Conservation (phyloP, 2,888 invertebrate species). For the Tryphoninae sp. region DNA sequence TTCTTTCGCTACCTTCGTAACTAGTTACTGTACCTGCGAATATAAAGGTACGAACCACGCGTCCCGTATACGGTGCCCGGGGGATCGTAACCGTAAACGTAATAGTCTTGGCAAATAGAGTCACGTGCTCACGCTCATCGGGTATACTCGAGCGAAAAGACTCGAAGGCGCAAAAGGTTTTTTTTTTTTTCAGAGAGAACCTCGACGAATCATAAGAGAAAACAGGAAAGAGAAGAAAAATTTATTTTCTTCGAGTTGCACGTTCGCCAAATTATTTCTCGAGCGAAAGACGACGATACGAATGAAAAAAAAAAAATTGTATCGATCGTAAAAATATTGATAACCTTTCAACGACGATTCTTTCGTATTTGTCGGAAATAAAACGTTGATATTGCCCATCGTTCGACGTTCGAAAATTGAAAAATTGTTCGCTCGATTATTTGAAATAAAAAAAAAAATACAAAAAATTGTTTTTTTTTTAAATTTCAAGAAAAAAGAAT, state of each 20-base stretch:
- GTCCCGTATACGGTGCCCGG: constrained; percentile 37
- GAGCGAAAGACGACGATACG: too few relatives aligned
- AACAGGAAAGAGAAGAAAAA: background rate
- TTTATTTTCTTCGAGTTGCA: background rate
- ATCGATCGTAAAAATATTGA: too few relatives aligned
- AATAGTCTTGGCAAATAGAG: constrained; percentile 67
- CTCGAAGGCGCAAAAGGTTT: constrained; percentile 23
- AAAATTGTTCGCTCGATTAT: background rate
- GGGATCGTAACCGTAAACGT: constrained; percentile 63
- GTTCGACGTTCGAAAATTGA: too few relatives aligned
- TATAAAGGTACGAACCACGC: constrained; percentile 25
- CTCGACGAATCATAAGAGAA: background rate
- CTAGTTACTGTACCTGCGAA: constrained; percentile 17
- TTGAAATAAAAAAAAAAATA: too few relatives aligned
- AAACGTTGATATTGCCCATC: too few relatives aligned
- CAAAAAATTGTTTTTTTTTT: too few relatives aligned
- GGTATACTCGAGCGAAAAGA: constrained; percentile 5
- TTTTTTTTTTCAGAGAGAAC: constrained; percentile 5
- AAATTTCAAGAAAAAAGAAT: too few relatives aligned
- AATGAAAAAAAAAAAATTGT: too few relatives aligned
- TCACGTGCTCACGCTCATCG: constrained; percentile 65
- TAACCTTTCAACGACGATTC: too few relatives aligned
- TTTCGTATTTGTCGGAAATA: too few relatives aligned
- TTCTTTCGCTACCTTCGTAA: constrained; percentile 8
- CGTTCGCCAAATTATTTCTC: background rate